Conservation (phyloP, 2,797 vertebrate species). For the Hyperoplus lanceolatus region DNA sequence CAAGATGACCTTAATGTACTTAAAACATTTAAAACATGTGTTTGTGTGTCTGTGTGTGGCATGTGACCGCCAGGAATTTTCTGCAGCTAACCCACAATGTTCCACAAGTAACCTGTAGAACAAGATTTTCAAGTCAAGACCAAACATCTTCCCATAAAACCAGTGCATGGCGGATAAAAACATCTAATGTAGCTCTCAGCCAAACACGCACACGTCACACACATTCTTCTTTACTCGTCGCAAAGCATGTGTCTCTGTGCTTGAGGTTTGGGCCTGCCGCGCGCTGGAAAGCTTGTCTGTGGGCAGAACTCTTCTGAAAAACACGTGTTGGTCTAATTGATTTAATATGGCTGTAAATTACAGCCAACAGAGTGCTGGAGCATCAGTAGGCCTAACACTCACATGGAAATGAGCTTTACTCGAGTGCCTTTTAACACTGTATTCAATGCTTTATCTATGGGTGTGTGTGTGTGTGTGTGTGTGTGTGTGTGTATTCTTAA, state of each 20-base stretch:
- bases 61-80: neutral
- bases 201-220: slow-evolving; percentile 6
- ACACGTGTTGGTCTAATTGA: slow-evolving; percentile 81
- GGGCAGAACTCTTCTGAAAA: slow-evolving; percentile 64
- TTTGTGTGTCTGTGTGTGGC: neutral
- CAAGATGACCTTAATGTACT: neutral
- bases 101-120: slow-evolving; percentile 26
- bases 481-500: slow-evolving; percentile 3
- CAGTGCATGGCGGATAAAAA: too few species aligned
- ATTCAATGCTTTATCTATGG: slow-evolving; percentile 54
- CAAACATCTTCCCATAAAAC: slow-evolving; percentile 21
- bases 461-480: slow-evolving; percentile 41
- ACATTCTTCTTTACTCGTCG: slow-evolving; percentile 24
- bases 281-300: slow-evolving; percentile 61
- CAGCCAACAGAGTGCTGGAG: slow-evolving; percentile 61
- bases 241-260: slow-evolving; percentile 39
- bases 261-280: slow-evolving; percentile 61
- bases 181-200: neutral
- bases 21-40: neutral
- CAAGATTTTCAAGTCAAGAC: slow-evolving; percentile 9
- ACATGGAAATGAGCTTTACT: slow-evolving; percentile 71
- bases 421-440: slow-evolving; percentile 62
- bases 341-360: slow-evolving; percentile 81
- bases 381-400: slow-evolving; percentile 53
- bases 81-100: neutral